Evolutionary conservation across 2,888 invertebrate species (phyloP), one percentile per base, ranked within the genome.

Genomic region (Crematogaster levior): DNA sequence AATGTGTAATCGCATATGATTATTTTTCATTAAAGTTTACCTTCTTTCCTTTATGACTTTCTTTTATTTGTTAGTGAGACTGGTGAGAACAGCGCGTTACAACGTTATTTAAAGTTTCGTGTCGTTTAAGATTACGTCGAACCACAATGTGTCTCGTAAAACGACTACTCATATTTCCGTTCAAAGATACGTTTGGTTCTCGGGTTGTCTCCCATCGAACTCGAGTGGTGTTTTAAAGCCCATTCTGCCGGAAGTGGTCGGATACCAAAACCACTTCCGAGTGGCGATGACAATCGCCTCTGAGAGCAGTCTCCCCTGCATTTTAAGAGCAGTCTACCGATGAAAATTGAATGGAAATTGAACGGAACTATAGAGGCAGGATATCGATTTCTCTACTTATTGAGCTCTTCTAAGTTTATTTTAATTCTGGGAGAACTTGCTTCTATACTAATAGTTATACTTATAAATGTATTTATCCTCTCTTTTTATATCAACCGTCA

Each of bases 241-340:
- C 84, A 79, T 66, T 81, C 80, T 81, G 81, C 80, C 89, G 88
- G 90, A 85, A 89, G 88, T 81, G 87, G 88, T 88, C 72, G 83
- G 86, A 86, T 80, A 86, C 83, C 85, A 84, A 88, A 81, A 90
- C 92, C 91, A 85, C 92, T 91, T 91, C 92, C 92, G 90, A 87
- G 82, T 84, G 53, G 58, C 46, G 61, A 63, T 82, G 89, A 88
- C 88, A 83, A 86, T 89, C 85, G 83, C 83, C 80, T 84, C 83
- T 83, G 81, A 83, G 84, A 66, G 65, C 34, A 37, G 85, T 53
- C 56, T 58, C 40, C 75, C 80, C 30, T 74, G 79, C 73, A 82
- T 84, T 86, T 86, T 85, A 83, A 89, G 79, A 85, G 82, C 85
- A 82, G 81, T 83, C 85, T 84, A 87, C 85, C 87, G 88, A 82